Conservation (phyloP, 2,797 vertebrate genomes). For the Chelidonichthys spinosus region DNA sequence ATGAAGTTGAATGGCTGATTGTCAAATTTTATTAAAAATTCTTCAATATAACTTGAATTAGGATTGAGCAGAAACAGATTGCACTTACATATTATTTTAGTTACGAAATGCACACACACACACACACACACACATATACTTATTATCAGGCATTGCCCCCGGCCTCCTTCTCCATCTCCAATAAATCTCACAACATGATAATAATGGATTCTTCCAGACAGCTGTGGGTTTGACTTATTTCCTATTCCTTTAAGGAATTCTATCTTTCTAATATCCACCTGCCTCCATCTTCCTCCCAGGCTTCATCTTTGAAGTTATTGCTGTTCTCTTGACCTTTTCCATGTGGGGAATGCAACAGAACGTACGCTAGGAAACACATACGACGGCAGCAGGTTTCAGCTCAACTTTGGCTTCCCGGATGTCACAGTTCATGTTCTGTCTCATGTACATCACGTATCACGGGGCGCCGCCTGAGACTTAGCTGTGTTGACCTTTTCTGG, state of each 20-base stretch:
- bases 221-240: no score
- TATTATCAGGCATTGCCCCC: slow-evolving; percentile 5
- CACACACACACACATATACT: slow-evolving; percentile 3
- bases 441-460: slow-evolving; percentile 18
- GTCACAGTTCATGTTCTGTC: slow-evolving; percentile 9
- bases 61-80: no score
- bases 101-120: not conserved
- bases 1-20: no score
- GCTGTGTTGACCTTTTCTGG: slow-evolving; percentile 47
- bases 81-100: no score
- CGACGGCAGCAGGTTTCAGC: not conserved
- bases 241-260: no score
- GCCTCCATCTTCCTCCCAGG: slow-evolving; percentile 37
- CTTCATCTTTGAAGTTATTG: slow-evolving; percentile 49
- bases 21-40: no score
- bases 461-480: slow-evolving; percentile 10
- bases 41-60: no score
- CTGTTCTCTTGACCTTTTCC: slow-evolving; percentile 54
- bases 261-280: slow-evolving; percentile 34
- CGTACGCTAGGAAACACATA: slow-evolving; percentile 11
- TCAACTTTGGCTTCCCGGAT: slow-evolving; percentile 1
- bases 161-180: slow-evolving; percentile 23
- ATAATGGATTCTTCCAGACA: slow-evolving; percentile 34
- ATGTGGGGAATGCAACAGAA: not conserved
- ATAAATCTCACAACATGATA: slow-evolving; percentile 20